Conservation (phyloP, 2,113 vertebrate genomes). For the Maccullochella peelii region DNA sequence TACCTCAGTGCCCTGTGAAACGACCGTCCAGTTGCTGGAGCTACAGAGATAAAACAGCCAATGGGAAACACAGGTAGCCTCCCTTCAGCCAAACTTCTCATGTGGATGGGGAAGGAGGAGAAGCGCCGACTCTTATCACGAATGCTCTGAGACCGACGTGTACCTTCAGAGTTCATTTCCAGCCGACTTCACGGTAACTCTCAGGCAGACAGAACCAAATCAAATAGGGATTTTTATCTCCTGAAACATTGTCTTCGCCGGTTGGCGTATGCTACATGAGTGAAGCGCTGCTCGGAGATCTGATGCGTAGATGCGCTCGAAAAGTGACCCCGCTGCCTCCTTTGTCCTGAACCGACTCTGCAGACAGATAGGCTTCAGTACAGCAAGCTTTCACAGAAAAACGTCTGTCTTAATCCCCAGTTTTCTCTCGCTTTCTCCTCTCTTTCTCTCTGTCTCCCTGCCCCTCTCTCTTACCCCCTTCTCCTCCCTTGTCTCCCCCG, state of each 20-base stretch:
- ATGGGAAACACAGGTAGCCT: constrained; percentile 25
- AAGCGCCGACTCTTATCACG: constrained; percentile 19
- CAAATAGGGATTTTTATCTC: constrained; percentile 6
- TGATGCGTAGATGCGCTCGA: not conserved
- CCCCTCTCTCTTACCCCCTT: constrained; percentile 1
- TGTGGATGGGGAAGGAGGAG: constrained; percentile 36
- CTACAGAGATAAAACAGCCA: constrained; percentile 6
- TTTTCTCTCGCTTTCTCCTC: not conserved
- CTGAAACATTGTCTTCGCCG: constrained; percentile 19
- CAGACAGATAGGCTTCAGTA: not conserved
- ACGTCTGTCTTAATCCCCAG: constrained; percentile 10
- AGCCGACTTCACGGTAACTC: constrained; percentile 29
- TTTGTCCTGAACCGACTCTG: not conserved
- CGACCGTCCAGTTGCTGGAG: constrained; percentile 19
- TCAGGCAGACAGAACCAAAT: constrained; percentile 6
- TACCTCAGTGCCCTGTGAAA: constrained; percentile 46
- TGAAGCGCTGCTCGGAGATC: not conserved
- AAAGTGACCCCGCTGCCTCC: constrained; percentile 2
- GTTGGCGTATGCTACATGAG: not conserved
- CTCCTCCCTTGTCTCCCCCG: too few relatives aligned
- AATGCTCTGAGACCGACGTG: constrained; percentile 30
- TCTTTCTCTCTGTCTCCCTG: not conserved
- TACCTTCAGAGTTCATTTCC: constrained; percentile 62
- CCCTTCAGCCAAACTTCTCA: constrained; percentile 66
- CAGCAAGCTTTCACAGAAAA: not conserved